Conservation (phyloP, 2,797 vertebrate genomes). For the Lemur catta region DNA sequence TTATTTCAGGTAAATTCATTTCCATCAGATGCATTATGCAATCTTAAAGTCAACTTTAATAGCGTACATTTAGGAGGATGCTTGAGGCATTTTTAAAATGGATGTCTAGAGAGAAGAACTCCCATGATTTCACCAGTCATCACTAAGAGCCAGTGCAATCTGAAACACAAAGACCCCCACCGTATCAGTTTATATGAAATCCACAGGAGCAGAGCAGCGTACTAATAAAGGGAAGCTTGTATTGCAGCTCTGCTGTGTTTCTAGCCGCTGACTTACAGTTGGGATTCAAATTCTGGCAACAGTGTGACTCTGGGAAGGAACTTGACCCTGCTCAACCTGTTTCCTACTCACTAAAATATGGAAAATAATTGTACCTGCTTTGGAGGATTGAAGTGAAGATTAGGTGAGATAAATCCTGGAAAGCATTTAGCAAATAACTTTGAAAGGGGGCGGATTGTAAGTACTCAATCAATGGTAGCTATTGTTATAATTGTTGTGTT, state of each 20-base stretch:
- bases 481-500: background rate
- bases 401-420: constrained; percentile 33
- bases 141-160: background rate
- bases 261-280: background rate
- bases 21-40: background rate
- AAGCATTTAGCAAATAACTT: background rate
- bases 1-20: constrained; percentile 33
- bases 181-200: background rate
- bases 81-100: background rate
- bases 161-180: background rate
- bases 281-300: background rate
- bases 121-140: background rate
- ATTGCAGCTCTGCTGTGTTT: background rate
- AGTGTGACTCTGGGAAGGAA: background rate
- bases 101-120: background rate
- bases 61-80: background rate
- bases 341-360: background rate
- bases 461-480: background rate
- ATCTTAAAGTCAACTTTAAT: background rate
- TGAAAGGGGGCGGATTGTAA: background rate
- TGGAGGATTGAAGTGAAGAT: background rate
- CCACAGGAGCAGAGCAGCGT: background rate
- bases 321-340: background rate
- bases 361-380: background rate
- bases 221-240: background rate